Evolutionary conservation across 2,113 vertebrate species (phyloP).

Genomic region (Pelodiscus sinensis): DNA sequence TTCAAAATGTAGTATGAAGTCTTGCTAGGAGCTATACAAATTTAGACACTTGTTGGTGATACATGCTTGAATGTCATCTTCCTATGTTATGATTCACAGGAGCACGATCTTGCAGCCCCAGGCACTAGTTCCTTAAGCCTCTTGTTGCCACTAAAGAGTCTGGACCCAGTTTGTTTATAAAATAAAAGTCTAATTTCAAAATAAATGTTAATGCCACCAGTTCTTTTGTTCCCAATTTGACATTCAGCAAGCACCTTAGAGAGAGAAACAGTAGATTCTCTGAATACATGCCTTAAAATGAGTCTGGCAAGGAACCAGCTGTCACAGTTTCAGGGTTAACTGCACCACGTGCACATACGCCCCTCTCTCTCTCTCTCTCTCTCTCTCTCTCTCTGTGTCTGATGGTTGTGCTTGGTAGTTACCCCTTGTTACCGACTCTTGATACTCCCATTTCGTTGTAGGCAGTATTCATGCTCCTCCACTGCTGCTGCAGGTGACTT

Average conservation of each 20-base stretch:
- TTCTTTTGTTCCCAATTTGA: neutral
- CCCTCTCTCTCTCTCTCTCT: too few relatives aligned
- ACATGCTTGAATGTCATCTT: neutral
- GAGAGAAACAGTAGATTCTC: neutral
- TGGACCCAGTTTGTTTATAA: slow-evolving; percentile 3
- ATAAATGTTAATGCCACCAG: neutral
- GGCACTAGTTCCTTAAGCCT: neutral
- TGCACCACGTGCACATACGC: neutral
- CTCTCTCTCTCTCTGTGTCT: too few relatives aligned
- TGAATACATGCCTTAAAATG: neutral
- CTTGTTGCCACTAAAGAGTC: neutral
- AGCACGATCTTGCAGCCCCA: neutral
- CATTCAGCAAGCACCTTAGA: slow-evolving; percentile 10
- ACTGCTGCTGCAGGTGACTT: neutral
- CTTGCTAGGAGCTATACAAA: neutral
- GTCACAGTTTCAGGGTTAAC: neutral
- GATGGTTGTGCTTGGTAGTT: too few relatives aligned
- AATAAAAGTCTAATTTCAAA: slow-evolving; percentile 12
- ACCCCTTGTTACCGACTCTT: too few relatives aligned
- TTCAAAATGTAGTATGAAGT: neutral
- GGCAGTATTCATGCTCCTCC: neutral
- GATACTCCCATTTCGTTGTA: neutral
- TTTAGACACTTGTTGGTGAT: neutral
- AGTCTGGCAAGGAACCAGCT: neutral
- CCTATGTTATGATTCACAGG: neutral